Evolutionary conservation across 2,888 invertebrate genomes (phyloP).

Genomic region (Oxyteleia sp.): DNA sequence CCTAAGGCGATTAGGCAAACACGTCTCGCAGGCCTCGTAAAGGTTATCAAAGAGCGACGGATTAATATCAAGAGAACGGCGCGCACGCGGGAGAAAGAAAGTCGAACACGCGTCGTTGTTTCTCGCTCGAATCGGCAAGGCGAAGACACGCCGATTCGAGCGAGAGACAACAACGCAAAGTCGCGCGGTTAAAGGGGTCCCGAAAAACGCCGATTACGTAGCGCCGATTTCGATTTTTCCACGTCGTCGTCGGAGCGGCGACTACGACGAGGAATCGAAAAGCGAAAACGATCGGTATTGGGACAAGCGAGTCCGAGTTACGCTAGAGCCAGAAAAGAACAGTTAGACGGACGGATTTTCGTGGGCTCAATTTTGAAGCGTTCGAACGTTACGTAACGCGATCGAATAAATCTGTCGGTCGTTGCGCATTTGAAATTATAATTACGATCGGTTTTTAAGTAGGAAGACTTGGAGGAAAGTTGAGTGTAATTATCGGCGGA

Average conservation of each 20-base stretch:
- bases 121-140: slow-evolving; percentile 35
- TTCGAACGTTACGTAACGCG: slow-evolving; percentile 15
- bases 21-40: slow-evolving; percentile 52
- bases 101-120: slow-evolving; percentile 11
- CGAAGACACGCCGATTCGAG: slow-evolving; percentile 12
- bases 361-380: not conserved
- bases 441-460: slow-evolving; percentile 19
- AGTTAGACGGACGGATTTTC: not conserved
- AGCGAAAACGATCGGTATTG: no score
- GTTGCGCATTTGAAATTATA: slow-evolving; percentile 34
- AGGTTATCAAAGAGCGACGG: slow-evolving; percentile 65
- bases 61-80: slow-evolving; percentile 63
- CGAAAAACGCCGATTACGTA: slow-evolving; percentile 9
- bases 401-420: slow-evolving; percentile 17
- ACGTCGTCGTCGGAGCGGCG: not conserved
- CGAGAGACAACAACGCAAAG: slow-evolving; percentile 15
- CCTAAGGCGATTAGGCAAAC: slow-evolving; percentile 72
- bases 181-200: no score
- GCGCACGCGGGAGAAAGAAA: slow-evolving; percentile 17
- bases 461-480: slow-evolving; percentile 7
- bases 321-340: not conserved
- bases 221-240: not conserved
- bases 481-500: slow-evolving; percentile 8
- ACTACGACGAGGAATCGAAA: no score
- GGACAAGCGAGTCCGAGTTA: not conserved